phyloP scores from a whole-genome alignment of 2,113 vertebrate species.

The Cacatua alba region DNA sequence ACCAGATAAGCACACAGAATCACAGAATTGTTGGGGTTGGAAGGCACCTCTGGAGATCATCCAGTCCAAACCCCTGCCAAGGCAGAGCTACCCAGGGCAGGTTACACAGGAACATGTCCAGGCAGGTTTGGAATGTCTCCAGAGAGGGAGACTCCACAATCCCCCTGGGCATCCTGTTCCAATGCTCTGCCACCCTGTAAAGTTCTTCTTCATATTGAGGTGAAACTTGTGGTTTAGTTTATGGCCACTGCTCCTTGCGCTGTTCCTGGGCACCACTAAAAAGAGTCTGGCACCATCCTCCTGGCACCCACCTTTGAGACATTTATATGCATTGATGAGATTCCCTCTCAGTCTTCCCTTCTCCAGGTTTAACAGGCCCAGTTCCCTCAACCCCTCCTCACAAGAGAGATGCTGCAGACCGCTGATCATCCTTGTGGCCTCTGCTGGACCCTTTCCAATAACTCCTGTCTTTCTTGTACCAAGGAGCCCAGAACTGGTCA shows the following conservation, averaged over 20 bases:
- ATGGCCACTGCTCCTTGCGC: neutral
- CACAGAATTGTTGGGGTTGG: neutral
- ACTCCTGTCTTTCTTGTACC: neutral
- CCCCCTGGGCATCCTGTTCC: neutral
- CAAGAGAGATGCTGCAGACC: neutral
- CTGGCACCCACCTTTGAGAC: neutral
- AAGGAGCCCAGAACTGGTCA: neutral
- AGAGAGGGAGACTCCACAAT: neutral
- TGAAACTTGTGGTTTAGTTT: neutral
- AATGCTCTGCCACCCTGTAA: neutral
- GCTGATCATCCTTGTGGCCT: neutral
- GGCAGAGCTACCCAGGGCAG: neutral
- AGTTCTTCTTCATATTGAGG: neutral
- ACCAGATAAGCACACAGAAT: neutral
- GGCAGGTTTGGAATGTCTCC: neutral
- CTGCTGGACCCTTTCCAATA: neutral
- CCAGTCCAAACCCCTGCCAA: neutral
- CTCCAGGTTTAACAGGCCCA: neutral
- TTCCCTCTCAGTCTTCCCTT: neutral
- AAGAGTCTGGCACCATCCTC: neutral
- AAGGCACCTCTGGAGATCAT: neutral
- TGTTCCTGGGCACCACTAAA: neutral
- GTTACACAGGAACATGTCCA: neutral
- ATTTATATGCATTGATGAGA: neutral
- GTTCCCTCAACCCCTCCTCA: neutral